phyloP scores from a whole-genome alignment of 2,888 invertebrate genomes.

The Corbicula japonica region DNA sequence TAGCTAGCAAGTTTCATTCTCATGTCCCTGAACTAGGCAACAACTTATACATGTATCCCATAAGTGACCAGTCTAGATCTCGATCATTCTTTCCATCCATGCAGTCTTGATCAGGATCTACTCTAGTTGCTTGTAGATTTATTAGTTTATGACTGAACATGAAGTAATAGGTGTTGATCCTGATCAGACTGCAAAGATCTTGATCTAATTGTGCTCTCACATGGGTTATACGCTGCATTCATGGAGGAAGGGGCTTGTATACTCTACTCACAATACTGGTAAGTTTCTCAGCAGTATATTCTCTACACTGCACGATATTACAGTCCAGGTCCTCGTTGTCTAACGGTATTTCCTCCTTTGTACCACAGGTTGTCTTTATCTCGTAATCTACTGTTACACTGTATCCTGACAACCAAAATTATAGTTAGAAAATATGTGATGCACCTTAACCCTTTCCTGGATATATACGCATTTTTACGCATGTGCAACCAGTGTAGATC shows the following conservation, averaged over 20 bases:
- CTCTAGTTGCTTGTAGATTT: neutral
- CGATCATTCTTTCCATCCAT: too few relatives aligned
- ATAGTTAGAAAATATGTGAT: neutral
- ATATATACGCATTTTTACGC: too few relatives aligned
- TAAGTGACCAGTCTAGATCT: too few relatives aligned
- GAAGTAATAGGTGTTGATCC: neutral
- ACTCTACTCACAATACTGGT: neutral
- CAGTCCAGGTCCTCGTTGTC: conserved; percentile 58
- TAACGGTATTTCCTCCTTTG: conserved; percentile 81
- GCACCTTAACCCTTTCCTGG: too few relatives aligned
- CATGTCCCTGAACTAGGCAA: too few relatives aligned
- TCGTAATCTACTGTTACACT: conserved; percentile 68
- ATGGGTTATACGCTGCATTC: neutral
- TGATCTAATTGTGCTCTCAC: neutral
- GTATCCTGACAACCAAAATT: conserved; percentile 70
- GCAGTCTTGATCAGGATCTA: too few relatives aligned
- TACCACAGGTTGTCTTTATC: conserved; percentile 81
- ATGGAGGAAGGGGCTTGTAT: neutral
- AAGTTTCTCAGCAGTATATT: neutral
- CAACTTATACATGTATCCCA: too few relatives aligned
- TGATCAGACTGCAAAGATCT: neutral
- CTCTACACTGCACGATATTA: conserved; percentile 45
- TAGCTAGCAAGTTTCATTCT: too few relatives aligned
- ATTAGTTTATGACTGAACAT: neutral
- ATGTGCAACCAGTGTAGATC: too few relatives aligned